Conservation (phyloP, 2,113 vertebrate species). For the Apeltes quadracus region DNA sequence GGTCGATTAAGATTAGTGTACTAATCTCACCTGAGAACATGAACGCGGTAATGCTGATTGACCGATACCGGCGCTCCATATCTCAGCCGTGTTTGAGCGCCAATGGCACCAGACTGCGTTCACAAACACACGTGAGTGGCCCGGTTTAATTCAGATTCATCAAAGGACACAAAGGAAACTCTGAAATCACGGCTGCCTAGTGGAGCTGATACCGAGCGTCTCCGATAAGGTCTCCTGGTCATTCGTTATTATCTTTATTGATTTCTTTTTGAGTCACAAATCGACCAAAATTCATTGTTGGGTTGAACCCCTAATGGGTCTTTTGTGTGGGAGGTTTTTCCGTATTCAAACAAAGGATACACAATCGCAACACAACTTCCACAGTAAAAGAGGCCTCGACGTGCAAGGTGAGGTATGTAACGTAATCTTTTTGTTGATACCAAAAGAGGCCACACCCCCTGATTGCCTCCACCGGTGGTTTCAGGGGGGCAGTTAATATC, state of each 20-base stretch:
- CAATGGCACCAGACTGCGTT: neutral
- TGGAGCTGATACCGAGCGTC: conserved; percentile 22
- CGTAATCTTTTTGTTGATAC: conserved; percentile 10
- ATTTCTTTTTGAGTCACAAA: neutral
- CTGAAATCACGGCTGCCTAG: neutral
- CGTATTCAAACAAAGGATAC: neutral
- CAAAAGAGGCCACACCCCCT: conserved; percentile 51
- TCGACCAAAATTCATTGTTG: neutral
- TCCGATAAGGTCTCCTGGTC: neutral
- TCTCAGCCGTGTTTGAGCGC: conserved; percentile 18
- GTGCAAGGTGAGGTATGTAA: neutral
- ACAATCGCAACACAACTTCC: neutral
- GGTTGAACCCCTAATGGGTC: neutral
- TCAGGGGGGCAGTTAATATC: conserved; percentile 13
- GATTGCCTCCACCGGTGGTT: conserved; percentile 25
- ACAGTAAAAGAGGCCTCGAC: neutral
- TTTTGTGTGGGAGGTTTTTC: neutral
- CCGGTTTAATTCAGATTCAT: conserved; percentile 21
- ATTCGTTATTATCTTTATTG: neutral
- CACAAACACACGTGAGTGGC: conserved; percentile 40
- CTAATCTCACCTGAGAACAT: conserved; percentile 18
- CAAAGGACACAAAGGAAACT: conserved; percentile 17
- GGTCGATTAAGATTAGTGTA: conserved; percentile 24
- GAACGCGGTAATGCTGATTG: neutral
- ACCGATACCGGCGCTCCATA: conserved; percentile 8